phyloP scores from a whole-genome alignment of 2,888 invertebrate species.

The Tuta absoluta region DNA sequence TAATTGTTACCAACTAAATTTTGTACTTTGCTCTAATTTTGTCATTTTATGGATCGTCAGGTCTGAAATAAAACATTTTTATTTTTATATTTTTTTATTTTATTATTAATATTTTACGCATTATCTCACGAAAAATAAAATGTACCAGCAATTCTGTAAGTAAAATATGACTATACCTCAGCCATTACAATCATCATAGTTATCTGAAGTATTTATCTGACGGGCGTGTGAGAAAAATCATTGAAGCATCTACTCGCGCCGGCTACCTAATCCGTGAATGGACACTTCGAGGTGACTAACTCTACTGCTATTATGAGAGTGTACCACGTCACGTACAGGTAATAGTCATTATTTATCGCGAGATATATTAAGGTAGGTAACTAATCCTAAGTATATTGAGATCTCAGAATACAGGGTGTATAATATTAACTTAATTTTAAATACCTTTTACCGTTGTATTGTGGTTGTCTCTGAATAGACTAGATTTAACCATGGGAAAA shows the following conservation, averaged over 20 bases:
- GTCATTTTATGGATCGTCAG: too few species aligned
- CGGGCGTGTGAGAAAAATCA: constrained; percentile 58
- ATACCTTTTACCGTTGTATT: too few species aligned
- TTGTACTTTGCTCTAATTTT: too few species aligned
- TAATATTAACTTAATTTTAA: too few species aligned
- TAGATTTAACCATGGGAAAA: too few species aligned
- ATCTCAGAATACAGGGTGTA: neutral
- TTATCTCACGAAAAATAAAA: neutral
- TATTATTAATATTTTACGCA: neutral
- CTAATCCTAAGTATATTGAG: neutral
- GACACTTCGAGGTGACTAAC: constrained; percentile 54
- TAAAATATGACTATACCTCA: constrained; percentile 30
- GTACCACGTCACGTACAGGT: neutral
- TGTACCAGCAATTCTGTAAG: neutral
- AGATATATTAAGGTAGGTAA: neutral
- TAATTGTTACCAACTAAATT: too few species aligned
- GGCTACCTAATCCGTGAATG: constrained; percentile 59
- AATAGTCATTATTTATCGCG: neutral
- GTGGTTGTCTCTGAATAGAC: too few species aligned
- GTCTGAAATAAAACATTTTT: too few species aligned
- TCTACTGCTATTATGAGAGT: constrained; percentile 45
- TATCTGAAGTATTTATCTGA: constrained; percentile 57
- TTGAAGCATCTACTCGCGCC: constrained; percentile 40
- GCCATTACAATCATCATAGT: constrained; percentile 39
- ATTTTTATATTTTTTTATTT: too few species aligned